These are phyloP conservation scores for Spinus olivaceus DNA, from an alignment of 2,797 vertebrate genomes.

Conservation along the genomic window DNA sequence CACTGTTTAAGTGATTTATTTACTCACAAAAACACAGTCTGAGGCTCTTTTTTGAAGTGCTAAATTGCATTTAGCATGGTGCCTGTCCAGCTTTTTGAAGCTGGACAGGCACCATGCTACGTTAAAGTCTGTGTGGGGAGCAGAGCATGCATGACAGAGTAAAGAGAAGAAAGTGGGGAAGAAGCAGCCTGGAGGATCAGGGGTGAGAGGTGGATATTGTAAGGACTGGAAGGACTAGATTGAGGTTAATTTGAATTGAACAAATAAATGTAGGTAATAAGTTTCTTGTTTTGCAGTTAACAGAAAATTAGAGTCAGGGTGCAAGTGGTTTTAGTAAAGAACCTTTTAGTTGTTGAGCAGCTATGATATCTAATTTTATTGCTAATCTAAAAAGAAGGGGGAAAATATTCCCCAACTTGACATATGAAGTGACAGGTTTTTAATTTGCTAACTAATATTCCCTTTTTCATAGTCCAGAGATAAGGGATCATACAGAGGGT, in stretches of 20 bases:
- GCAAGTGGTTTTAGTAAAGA: not conserved
- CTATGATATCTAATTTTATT: not conserved
- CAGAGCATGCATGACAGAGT: accelerated
- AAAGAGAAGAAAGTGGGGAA: not conserved
- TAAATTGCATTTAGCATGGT: no score
- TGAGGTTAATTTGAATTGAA: not conserved
- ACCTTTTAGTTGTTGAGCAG: not conserved
- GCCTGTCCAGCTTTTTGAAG: not conserved
- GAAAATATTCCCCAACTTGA: not conserved
- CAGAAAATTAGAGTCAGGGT: not conserved
- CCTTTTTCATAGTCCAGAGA: not conserved
- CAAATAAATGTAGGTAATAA: not conserved
- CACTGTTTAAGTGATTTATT: not conserved
- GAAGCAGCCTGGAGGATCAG: not conserved
- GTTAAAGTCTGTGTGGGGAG: not conserved
- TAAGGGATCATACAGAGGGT: not conserved
- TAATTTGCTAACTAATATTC: not conserved
- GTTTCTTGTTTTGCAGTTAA: not conserved
- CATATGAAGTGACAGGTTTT: not conserved
- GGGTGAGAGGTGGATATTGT: not conserved
- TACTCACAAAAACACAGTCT: not conserved
- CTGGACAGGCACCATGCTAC: not conserved
- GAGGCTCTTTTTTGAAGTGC: not conserved
- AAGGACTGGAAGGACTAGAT: not conserved
- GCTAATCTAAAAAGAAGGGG: not conserved